Evolutionary conservation across 1,140 invertebrate genomes (phyloP).

Genomic region (Temnothorax longispinosus): DNA sequence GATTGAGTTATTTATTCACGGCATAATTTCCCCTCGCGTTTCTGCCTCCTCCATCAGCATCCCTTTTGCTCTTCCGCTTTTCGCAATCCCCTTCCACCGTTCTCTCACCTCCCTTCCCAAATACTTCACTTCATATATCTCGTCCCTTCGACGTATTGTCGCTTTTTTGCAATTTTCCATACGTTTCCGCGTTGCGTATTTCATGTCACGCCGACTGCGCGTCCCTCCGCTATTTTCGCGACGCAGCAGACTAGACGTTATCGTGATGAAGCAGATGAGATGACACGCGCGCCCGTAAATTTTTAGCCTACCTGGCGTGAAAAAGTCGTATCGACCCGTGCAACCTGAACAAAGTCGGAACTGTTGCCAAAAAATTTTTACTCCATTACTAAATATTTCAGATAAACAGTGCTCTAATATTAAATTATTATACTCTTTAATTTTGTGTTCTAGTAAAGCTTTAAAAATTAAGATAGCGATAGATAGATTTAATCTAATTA

Average conservation of each 20-base stretch:
- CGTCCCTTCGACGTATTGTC: constrained; percentile 58
- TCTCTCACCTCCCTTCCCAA: constrained; percentile 39
- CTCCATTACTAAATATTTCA: background rate
- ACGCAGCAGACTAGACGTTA: constrained; percentile 43
- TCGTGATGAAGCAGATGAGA: constrained; percentile 58
- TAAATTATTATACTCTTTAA: background rate
- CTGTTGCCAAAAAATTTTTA: background rate
- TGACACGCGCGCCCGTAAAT: constrained; percentile 47
- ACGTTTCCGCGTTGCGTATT: constrained; percentile 52
- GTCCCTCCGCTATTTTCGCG: constrained; percentile 48
- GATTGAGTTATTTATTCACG: constrained; percentile 54
- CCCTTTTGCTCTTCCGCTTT: background rate
- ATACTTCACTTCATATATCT: constrained; percentile 57
- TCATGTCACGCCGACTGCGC: constrained; percentile 39
- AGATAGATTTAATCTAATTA: background rate
- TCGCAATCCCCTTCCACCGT: background rate
- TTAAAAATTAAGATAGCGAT: background rate
- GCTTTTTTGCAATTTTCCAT: constrained; percentile 60
- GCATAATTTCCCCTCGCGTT: constrained; percentile 38
- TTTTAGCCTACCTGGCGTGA: constrained; percentile 43
- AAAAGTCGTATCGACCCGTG: constrained; percentile 23
- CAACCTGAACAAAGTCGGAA: background rate
- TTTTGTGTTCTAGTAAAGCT: background rate
- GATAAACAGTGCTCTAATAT: background rate
- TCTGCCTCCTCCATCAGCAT: background rate